These are phyloP conservation scores for Drosophila greeni DNA, from an alignment of 2,888 invertebrate genomes.

Conservation along the genomic window DNA sequence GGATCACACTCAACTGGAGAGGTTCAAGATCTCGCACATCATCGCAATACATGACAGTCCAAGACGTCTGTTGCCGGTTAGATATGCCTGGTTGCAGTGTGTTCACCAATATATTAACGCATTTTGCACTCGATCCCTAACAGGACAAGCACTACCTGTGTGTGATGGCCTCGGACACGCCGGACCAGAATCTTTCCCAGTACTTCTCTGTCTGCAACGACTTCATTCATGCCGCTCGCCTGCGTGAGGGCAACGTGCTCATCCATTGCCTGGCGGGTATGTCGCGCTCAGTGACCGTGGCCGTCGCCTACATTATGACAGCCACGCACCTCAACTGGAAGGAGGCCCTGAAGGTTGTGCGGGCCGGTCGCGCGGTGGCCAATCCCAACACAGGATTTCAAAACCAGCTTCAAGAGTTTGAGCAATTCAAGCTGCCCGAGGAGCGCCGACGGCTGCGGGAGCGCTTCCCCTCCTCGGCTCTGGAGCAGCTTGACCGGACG, in stretches of 20 bases:
- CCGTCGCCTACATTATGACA: conserved; percentile 97
- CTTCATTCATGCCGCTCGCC: conserved; percentile 95
- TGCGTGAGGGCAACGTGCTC: conserved; percentile 92
- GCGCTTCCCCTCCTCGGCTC: conserved; percentile 88
- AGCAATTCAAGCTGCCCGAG: conserved; percentile 88
- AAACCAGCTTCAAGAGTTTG: conserved; percentile 94
- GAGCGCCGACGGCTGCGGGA: conserved; percentile 91
- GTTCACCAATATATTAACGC: not conserved
- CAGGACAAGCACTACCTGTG: conserved; percentile 98
- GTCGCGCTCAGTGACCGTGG: conserved; percentile 97
- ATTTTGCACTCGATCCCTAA: conserved; percentile 60
- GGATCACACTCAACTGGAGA: conserved; percentile 91
- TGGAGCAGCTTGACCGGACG: conserved; percentile 85
- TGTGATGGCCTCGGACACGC: conserved; percentile 96
- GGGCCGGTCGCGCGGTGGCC: conserved; percentile 93
- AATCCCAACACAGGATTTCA: conserved; percentile 98
- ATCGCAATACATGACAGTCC: conserved; percentile 97
- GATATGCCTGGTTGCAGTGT: conserved; percentile 66
- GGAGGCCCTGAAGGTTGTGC: conserved; percentile 94
- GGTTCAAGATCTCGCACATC: conserved; percentile 95
- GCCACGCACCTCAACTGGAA: conserved; percentile 94
- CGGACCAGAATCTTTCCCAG: conserved; percentile 94
- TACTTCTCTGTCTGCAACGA: conserved; percentile 97
- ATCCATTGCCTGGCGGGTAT: conserved; percentile 98
- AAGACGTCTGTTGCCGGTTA: conserved; percentile 89